These are phyloP conservation scores for Bugula neritina DNA, from an alignment of 2,888 invertebrate genomes.

Conservation along the genomic window DNA sequence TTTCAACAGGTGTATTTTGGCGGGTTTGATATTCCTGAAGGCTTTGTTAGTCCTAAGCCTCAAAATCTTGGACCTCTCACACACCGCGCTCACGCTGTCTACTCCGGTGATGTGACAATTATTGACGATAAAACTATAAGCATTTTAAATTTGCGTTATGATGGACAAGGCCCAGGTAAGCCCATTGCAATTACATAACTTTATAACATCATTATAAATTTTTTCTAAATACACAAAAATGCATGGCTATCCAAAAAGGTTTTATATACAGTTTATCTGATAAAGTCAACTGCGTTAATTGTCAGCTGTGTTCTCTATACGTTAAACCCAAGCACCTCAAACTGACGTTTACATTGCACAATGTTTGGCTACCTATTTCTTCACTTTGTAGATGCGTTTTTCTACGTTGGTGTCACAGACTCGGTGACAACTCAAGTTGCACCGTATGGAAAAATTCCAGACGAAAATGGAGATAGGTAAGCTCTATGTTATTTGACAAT, in stretches of 20 bases:
- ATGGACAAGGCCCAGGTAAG: slow-evolving; percentile 77
- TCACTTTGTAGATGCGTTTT: slow-evolving; percentile 8
- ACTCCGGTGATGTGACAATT: slow-evolving; percentile 84
- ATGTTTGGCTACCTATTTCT: no score
- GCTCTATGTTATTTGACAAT: no score
- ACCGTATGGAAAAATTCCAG: slow-evolving; percentile 17
- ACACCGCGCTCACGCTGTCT: slow-evolving; percentile 76
- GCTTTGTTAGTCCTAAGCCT: slow-evolving; percentile 59
- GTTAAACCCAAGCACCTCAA: no score
- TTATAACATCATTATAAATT: no score
- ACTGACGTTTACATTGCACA: no score
- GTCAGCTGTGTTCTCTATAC: no score
- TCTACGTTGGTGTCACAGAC: slow-evolving; percentile 12
- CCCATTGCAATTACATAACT: no score
- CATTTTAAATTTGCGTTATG: slow-evolving; percentile 85
- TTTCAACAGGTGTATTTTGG: slow-evolving; percentile 76
- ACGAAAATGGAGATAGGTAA: slow-evolving; percentile 9
- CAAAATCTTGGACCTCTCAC: slow-evolving; percentile 68
- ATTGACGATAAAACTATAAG: slow-evolving; percentile 84
- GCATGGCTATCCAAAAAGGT: no score
- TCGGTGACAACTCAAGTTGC: background rate
- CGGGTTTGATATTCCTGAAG: slow-evolving; percentile 71
- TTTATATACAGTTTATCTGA: no score
- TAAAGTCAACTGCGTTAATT: no score
- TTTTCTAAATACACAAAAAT: no score